A percentile compares a stretch with the other conserved stretches of the same genome.
Evolutionary conservation across 2,113 vertebrate species (phyloP).

Genomic region (Sinocyclocheilus anophthalmus): DNA sequence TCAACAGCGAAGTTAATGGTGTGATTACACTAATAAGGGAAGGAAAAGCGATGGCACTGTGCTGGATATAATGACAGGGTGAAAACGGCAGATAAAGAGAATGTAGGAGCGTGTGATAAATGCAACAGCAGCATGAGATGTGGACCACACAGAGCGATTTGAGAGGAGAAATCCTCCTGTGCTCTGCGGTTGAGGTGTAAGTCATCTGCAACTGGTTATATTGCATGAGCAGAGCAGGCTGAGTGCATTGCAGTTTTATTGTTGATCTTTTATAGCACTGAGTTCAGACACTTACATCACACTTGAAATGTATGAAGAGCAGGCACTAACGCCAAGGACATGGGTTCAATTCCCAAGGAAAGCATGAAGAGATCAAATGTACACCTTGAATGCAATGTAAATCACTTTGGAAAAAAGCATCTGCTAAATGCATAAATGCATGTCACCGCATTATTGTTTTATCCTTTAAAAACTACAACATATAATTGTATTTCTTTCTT

Average conservation of each 20-base stretch:
- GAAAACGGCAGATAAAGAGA: background rate
- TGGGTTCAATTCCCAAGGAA: background rate
- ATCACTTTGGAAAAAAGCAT: too few species aligned
- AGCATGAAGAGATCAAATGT: conserved; percentile 1
- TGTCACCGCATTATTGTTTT: too few species aligned
- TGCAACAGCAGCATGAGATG: conserved; percentile 14
- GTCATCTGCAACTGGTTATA: background rate
- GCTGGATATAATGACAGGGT: conserved; percentile 29
- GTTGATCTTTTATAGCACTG: background rate
- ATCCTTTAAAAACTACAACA: too few species aligned
- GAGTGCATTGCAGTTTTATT: background rate
- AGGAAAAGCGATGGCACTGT: conserved; percentile 12
- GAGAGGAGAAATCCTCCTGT: background rate
- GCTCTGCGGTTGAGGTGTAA: background rate
- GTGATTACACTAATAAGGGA: conserved; percentile 53
- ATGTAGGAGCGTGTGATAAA: background rate
- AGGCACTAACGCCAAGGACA: background rate
- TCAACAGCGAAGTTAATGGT: conserved; percentile 49
- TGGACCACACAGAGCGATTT: conserved; percentile 14
- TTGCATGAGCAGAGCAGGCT: background rate
- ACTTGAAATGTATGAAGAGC: background rate
- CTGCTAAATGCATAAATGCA: background rate
- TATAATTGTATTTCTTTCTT: too few species aligned
- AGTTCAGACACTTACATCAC: conserved; percentile 3
- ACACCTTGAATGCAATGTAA: background rate